Base-by-base conservation (phyloP, 1,140 invertebrate species). In the Pachyrhynchus sulphureomaculatus region DNA sequence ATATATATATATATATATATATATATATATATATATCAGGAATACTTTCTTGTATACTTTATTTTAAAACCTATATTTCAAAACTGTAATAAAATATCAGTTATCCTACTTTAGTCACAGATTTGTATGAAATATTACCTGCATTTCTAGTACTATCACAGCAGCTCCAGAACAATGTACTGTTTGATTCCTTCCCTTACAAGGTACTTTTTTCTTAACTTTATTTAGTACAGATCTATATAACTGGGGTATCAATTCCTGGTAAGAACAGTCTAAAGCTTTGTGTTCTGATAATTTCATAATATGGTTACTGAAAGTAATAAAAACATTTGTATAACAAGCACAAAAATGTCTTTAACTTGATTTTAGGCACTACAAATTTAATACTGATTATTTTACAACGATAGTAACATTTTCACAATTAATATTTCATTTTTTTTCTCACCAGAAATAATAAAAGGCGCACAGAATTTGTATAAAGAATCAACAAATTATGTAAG, bases 141-240 rank as follows among this genome's bases (percentile, higher is more conserved):
- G 66, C 32, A 68, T 64, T 64, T 71, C 64, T 17, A 75, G 26
- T 20, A 58, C 65, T 21, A 88, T 83, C 20, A 82, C 73, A 17
- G 85, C 87, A 41, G 86, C 80, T 26, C 87, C 87, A 37, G 84
- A 81, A 73, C 88, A 90, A 51, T 81, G 80, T 17, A 86, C 80
- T 24, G 79, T 78, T 21, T 77, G 75, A n/a, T 79, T 78, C 37
- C 73, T 78, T 49, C 80, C 78, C 29, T 76, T 78, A 55, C 79
- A 76, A 15, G 44, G 72, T 62, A 58, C 77, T 72, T 75, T 72
- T 47, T 71, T 74, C 39, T 67, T 79, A 21, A 86, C 78, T 65
- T 82, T 78, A 44, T 79, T 84, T 62, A 80, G 79, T 12, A 77
- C 75, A 62, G 88, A 83, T 49, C 78, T 79, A 72, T 89, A 92